phyloP scores from a whole-genome alignment of 2,888 invertebrate species.

The Acholoe squamosa region DNA sequence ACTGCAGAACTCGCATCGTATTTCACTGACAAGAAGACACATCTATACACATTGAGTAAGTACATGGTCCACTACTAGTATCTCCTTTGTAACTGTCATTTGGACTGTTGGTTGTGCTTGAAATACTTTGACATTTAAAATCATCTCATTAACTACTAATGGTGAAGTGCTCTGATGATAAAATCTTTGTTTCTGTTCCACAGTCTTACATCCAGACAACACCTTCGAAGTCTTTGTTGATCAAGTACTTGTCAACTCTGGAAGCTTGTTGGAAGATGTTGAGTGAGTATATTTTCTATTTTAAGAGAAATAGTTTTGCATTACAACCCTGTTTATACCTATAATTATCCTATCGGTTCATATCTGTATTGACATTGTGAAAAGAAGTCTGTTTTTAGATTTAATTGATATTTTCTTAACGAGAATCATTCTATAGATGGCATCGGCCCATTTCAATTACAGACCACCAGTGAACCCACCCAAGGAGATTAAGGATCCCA shows the following conservation, averaged over 20 bases:
- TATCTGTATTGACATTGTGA: too few species aligned
- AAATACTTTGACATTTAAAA: too few species aligned
- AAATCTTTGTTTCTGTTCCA: slow-evolving; percentile 69
- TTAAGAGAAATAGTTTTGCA: not conserved
- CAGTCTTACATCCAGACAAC: slow-evolving; percentile 90
- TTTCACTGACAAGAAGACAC: slow-evolving; percentile 94
- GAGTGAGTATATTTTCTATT: slow-evolving; percentile 82
- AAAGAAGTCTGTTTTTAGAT: too few species aligned
- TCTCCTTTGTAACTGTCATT: too few species aligned
- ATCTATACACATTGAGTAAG: slow-evolving; percentile 89
- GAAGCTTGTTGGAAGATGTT: slow-evolving; percentile 94
- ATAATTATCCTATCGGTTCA: too few species aligned
- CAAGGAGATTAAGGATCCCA: slow-evolving; percentile 95
- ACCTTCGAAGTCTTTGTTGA: slow-evolving; percentile 92
- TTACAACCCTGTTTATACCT: too few species aligned
- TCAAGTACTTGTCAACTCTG: slow-evolving; percentile 90
- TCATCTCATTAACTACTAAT: too few species aligned
- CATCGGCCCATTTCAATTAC: slow-evolving; percentile 65
- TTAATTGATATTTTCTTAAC: too few species aligned
- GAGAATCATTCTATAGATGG: not conserved
- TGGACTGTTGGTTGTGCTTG: too few species aligned
- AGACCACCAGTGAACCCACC: slow-evolving; percentile 96
- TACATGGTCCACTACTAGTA: not conserved
- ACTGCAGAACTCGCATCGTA: slow-evolving; percentile 86
- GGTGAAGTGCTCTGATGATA: too few species aligned